A percentile compares a stretch with the other conserved stretches of the same genome.
These are phyloP conservation scores for Lithobates sylvaticus DNA, from an alignment of 2,797 vertebrate genomes.

Conservation along the genomic window DNA sequence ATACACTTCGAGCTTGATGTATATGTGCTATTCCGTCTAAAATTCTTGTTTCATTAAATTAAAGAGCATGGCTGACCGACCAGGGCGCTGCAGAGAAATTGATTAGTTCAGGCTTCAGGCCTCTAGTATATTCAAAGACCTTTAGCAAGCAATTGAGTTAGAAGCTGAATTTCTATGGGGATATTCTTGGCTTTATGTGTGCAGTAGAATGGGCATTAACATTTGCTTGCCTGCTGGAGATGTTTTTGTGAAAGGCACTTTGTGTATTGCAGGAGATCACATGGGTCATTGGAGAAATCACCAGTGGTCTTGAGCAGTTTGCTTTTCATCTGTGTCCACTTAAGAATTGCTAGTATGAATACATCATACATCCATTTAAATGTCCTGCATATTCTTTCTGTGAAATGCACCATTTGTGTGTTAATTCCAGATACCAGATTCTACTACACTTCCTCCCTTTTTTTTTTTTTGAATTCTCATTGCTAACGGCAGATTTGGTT, in stretches of 20 bases:
- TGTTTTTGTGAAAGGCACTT: slow-evolving; percentile 35
- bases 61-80: slow-evolving; percentile 87
- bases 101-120: slow-evolving; percentile 87
- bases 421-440: neutral
- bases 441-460: neutral
- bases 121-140: slow-evolving; percentile 79
- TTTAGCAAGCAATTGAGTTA: slow-evolving; percentile 80
- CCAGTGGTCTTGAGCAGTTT: neutral
- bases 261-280: slow-evolving; percentile 24
- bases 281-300: slow-evolving; percentile 16
- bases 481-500: too few species aligned
- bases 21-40: slow-evolving; percentile 93
- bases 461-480: neutral
- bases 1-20: slow-evolving; percentile 95
- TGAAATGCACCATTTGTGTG: neutral
- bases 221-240: slow-evolving; percentile 43
- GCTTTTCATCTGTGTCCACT: neutral
- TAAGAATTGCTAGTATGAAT: neutral
- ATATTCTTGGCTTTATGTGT: slow-evolving; percentile 33
- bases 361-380: neutral
- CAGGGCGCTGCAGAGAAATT: slow-evolving; percentile 88
- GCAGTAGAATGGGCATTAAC: slow-evolving; percentile 42
- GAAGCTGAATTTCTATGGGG: slow-evolving; percentile 67
- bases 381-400: neutral
- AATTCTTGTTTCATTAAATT: slow-evolving; percentile 96